Evolutionary conservation across 2,797 vertebrate species (phyloP).

Genomic region (Crenuchus spilurus): DNA sequence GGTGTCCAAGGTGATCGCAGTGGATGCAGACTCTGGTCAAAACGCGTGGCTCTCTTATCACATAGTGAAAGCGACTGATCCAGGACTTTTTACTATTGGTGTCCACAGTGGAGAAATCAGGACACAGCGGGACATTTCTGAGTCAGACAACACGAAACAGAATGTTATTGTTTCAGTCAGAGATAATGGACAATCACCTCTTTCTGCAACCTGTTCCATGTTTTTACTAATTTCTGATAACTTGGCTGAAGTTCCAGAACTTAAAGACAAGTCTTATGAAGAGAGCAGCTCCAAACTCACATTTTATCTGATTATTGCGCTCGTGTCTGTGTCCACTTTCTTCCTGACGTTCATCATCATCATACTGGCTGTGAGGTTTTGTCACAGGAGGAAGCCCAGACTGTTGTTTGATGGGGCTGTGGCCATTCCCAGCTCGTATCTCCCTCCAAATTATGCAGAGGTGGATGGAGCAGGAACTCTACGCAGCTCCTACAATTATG

Average conservation of each 20-base stretch:
- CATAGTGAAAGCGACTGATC: constrained; percentile 68
- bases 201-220: constrained; percentile 55
- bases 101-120: constrained; percentile 65
- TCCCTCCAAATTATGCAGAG: constrained; percentile 61
- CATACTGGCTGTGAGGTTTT: constrained; percentile 54
- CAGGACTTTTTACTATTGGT: constrained; percentile 64
- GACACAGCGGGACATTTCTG: constrained; percentile 59
- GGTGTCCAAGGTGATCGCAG: constrained; percentile 57
- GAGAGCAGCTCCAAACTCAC: constrained; percentile 59
- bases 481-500: constrained; percentile 57
- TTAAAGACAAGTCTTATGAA: constrained; percentile 45
- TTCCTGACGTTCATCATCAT: constrained; percentile 58
- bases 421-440: constrained; percentile 52
- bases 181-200: constrained; percentile 58
- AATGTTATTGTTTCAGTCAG: constrained; percentile 51
- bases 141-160: constrained; percentile 64
- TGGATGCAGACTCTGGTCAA: constrained; percentile 70
- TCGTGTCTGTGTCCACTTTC: constrained; percentile 61
- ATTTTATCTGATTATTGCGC: constrained; percentile 66
- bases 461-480: too few species aligned
- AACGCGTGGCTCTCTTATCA: constrained; percentile 75
- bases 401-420: constrained; percentile 54
- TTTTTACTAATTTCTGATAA: constrained; percentile 60
- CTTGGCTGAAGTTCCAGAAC: constrained; percentile 51
- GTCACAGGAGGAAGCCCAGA: constrained; percentile 49